These are phyloP conservation scores for Collichthys lucidus DNA, from an alignment of 2,113 vertebrate species.

Conservation along the genomic window DNA sequence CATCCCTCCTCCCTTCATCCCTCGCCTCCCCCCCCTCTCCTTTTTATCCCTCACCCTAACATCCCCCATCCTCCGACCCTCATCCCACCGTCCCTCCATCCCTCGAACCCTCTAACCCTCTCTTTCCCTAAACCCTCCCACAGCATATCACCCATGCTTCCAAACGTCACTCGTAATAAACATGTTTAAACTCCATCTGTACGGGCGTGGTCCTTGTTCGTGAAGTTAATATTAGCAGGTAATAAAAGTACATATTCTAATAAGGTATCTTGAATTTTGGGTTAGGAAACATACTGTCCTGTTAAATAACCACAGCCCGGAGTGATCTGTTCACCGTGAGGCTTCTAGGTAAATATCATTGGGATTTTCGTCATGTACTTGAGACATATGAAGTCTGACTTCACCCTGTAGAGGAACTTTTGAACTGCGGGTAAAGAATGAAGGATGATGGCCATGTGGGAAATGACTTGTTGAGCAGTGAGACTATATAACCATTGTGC, in stretches of 20 bases:
- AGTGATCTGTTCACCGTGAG: background rate
- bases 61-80: too few relatives aligned
- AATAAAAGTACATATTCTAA: background rate
- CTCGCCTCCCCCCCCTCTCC: too few relatives aligned
- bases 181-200: too few relatives aligned
- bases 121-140: too few relatives aligned
- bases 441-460: background rate
- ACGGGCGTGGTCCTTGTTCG: too few relatives aligned
- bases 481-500: background rate
- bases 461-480: slow-evolving; percentile 21
- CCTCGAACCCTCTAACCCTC: too few relatives aligned
- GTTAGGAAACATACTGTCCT: background rate
- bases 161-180: too few relatives aligned
- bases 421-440: background rate
- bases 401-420: background rate
- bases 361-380: background rate
- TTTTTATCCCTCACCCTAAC: too few relatives aligned
- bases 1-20: too few relatives aligned
- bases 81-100: too few relatives aligned
- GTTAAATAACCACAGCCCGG: background rate
- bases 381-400: background rate
- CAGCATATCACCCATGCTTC: too few relatives aligned
- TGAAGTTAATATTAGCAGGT: background rate
- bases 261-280: background rate
- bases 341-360: background rate